These are phyloP conservation scores for Ailurus styani DNA, from an alignment of 2,113 vertebrate species.

Conservation along the genomic window DNA sequence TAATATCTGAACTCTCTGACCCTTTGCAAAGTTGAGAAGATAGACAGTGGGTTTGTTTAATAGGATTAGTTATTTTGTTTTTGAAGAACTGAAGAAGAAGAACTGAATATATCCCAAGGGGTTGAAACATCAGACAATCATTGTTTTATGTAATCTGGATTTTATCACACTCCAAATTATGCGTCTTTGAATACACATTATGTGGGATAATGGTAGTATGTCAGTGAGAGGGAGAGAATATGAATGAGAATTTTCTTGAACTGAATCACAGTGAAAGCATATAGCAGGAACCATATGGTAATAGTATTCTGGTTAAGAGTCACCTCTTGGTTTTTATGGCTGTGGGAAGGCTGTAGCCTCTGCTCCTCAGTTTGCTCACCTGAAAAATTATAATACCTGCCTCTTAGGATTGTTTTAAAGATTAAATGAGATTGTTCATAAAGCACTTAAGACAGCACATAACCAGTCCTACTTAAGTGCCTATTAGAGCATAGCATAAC, in stretches of 20 bases:
- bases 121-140: background rate
- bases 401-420: background rate
- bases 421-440: conserved; percentile 12
- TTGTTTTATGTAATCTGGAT: background rate
- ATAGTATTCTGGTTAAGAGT: background rate
- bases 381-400: background rate
- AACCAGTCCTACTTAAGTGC: background rate
- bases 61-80: background rate
- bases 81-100: background rate
- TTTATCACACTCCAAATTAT: background rate
- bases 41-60: conserved; percentile 21
- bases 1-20: background rate
- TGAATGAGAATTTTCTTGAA: background rate
- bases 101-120: background rate
- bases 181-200: background rate
- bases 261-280: background rate
- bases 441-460: background rate
- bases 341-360: background rate
- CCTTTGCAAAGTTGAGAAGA: background rate
- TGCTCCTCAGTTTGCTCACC: background rate
- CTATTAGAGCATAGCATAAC: background rate
- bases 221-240: background rate
- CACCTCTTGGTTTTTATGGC: background rate
- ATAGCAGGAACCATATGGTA: background rate
- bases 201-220: background rate